phyloP scores from a whole-genome alignment of 1,140 invertebrate species.

The Pogonomyrmex barbatus region DNA sequence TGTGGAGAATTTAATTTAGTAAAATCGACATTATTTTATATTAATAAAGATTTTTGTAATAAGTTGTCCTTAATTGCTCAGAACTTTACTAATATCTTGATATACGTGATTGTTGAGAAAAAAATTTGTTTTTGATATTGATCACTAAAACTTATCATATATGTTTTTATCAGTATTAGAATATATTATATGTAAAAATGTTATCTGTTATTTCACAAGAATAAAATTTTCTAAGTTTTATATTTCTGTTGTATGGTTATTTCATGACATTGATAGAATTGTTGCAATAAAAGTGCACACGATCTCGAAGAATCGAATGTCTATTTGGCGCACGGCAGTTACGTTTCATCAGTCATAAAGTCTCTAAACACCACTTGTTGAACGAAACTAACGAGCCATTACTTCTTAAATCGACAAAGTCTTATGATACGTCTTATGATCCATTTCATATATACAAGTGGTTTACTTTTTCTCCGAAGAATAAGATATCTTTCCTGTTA shows the following conservation, averaged over 20 bases:
- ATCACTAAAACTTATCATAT: not conserved
- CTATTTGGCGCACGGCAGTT: not conserved
- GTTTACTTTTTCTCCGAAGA: not conserved
- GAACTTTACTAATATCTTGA: not conserved
- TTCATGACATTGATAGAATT: not conserved
- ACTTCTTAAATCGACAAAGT: slow-evolving; percentile 28
- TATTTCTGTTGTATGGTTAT: not conserved
- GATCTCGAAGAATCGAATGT: slow-evolving; percentile 13
- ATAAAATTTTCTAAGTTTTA: not conserved
- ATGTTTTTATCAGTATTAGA: not conserved
- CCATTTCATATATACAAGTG: not conserved
- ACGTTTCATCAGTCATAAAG: not conserved
- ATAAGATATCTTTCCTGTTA: not conserved
- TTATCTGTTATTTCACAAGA: not conserved
- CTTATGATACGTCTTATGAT: slow-evolving; percentile 17
- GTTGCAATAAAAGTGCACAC: not conserved
- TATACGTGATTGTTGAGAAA: not conserved
- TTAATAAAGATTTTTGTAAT: not conserved
- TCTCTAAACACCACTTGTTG: slow-evolving; percentile 35
- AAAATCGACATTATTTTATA: not conserved
- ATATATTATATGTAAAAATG: not conserved
- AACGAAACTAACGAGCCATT: slow-evolving; percentile 14
- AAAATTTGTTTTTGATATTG: not conserved
- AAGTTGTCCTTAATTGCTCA: not conserved
- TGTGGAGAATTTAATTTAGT: not conserved